phyloP scores from a whole-genome alignment of 1,140 invertebrate genomes.

The Nephotettix cincticeps region DNA sequence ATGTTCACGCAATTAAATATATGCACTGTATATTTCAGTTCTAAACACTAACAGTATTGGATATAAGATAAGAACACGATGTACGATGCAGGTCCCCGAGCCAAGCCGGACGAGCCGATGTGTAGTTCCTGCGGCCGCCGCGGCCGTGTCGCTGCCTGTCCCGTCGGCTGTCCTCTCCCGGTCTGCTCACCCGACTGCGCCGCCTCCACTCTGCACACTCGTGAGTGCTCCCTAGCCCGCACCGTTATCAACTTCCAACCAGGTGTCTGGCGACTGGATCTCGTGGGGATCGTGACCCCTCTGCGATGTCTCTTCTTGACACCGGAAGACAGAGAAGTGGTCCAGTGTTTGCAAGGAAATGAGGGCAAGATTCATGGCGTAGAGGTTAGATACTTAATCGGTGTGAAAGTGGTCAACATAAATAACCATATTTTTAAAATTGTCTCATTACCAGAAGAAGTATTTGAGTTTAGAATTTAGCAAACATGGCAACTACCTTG shows the following conservation, averaged over 20 bases:
- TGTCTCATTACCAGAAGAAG: too few relatives aligned
- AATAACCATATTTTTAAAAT: too few relatives aligned
- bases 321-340: constrained; percentile 53
- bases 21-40: too few relatives aligned
- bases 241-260: not conserved
- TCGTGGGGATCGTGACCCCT: constrained; percentile 56
- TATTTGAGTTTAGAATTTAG: too few relatives aligned
- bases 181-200: constrained; percentile 60
- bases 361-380: constrained; percentile 48
- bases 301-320: constrained; percentile 58
- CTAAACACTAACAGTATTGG: too few relatives aligned
- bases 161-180: constrained; percentile 56
- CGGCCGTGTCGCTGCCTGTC: constrained; percentile 46
- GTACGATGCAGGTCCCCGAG: constrained; percentile 9
- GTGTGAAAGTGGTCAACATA: too few relatives aligned
- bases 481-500: too few relatives aligned
- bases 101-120: not conserved
- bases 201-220: constrained; percentile 50
- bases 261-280: constrained; percentile 48
- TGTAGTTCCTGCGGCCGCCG: constrained; percentile 27
- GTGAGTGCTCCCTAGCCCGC: constrained; percentile 59
- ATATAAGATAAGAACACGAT: too few relatives aligned
- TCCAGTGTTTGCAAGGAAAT: constrained; percentile 53
- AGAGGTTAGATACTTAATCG: not conserved
- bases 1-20: too few relatives aligned